phyloP scores from a whole-genome alignment of 2,797 vertebrate species.

The Enteromius thamalakanensis region DNA sequence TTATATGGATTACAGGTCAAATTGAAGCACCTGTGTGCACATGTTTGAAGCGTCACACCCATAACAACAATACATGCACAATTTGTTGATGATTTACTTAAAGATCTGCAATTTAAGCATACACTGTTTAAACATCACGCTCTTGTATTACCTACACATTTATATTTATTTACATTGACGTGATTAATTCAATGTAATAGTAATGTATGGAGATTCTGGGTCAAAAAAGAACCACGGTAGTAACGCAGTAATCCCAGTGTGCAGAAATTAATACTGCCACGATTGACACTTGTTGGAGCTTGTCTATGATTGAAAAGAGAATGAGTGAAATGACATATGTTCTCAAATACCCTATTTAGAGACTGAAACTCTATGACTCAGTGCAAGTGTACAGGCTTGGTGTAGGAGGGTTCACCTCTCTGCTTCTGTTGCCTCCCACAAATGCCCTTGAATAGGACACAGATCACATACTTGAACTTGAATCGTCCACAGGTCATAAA shows the following conservation, averaged over 20 bases:
- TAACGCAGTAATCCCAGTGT: background rate
- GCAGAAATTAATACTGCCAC: background rate
- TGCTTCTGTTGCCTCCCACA: slow-evolving; percentile 51
- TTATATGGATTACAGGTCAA: background rate
- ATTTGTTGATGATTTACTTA: background rate
- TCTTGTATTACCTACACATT: background rate
- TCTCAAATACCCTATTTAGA: background rate
- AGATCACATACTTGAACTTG: slow-evolving; percentile 31
- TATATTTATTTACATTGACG: background rate
- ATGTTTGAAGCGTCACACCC: slow-evolving; percentile 30
- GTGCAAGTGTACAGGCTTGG: slow-evolving; percentile 28
- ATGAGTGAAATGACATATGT: background rate
- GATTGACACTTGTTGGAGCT: background rate
- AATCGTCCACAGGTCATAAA: background rate
- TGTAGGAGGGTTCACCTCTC: slow-evolving; percentile 36
- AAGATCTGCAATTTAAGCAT: background rate
- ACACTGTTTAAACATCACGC: background rate
- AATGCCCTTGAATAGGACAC: slow-evolving; percentile 55
- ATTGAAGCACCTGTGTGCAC: slow-evolving; percentile 23
- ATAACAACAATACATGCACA: background rate
- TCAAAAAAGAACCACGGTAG: slow-evolving; percentile 3
- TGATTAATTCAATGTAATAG: background rate
- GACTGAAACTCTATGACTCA: slow-evolving; percentile 4
- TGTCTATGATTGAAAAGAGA: slow-evolving; percentile 11
- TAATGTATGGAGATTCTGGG: background rate